Conservation (phyloP, 2,797 vertebrate genomes). For the Hyperoplus immaculatus region DNA sequence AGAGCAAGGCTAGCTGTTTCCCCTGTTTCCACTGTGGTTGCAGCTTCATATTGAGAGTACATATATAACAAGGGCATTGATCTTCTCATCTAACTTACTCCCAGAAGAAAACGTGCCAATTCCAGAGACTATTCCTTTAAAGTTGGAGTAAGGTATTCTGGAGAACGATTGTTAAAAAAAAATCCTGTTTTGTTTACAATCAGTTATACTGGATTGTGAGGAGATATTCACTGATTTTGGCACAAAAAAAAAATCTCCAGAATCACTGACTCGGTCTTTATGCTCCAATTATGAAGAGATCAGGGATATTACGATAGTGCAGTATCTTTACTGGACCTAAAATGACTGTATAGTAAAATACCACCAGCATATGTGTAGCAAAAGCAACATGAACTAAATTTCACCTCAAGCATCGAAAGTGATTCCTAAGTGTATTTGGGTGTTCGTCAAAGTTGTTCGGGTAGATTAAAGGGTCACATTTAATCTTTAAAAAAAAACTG, state of each 20-base stretch:
- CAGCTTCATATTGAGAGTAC: not conserved
- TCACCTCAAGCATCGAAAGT: not conserved
- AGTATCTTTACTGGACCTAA: not conserved
- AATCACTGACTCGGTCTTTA: no score
- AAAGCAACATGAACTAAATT: not conserved
- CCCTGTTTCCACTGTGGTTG: not conserved
- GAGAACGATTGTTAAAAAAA: no score
- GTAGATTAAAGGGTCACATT: not conserved
- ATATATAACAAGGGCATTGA: not conserved
- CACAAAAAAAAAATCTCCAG: no score
- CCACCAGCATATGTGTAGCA: not conserved
- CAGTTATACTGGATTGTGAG: no score
- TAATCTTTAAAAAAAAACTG: not conserved
- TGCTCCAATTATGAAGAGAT: not conserved
- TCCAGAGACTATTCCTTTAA: no score
- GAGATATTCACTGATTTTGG: no score
- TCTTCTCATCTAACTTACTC: not conserved
- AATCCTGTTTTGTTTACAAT: no score
- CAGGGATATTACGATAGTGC: not conserved
- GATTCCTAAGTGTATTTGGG: not conserved
- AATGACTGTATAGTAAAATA: not conserved
- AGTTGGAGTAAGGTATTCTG: no score
- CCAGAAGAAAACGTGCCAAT: no score
- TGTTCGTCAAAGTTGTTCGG: not conserved
- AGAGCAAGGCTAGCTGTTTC: not conserved